Base-by-base conservation (phyloP, 1,140 invertebrate species). In the Nasonia giraulti region DNA sequence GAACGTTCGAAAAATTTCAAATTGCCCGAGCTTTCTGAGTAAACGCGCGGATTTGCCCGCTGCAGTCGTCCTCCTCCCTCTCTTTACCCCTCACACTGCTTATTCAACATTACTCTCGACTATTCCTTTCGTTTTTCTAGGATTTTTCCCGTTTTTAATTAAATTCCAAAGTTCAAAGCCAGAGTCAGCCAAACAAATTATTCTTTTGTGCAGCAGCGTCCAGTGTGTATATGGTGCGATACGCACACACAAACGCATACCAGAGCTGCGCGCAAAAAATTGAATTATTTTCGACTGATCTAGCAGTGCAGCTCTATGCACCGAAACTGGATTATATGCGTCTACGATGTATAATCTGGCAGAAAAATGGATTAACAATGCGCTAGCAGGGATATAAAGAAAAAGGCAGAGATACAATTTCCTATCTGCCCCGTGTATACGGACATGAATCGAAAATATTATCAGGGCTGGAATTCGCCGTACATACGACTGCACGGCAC, bases 361-460 rank as follows among this genome's bases (percentile, higher is more conserved):
- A 62, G 6, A 62, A 7, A 62, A 62, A 17, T 8, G 55, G 55
- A 62, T 62, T 62, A n/a, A 20, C 55, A n/a, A 62, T 62, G 55
- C 17, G 55, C 55, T 0, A 27, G 55, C 14, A 62, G 33, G 33
- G 10, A 44, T 40, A 44, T 62, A n/a, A 62, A 62, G 55, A 62
- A 62, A 55, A 62, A 62, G 55, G 14, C 6, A 62, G 55, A 33
- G 2, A 71, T 74, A n/a, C 62, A 66, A 68, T 83, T 78, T 68
- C 55, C 55, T 62, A 17, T 4, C 14, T 14, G 20, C 14, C 55
- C 17, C 20, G 17, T 62, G 17, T 62, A 82, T 47, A 55, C 7
- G 14, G 74, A 78, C 33, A 83, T 17, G 50, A 83, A 83, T 83
- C 44, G 55, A 68, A 76, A 78, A 78, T 83, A 83, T 83, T 83